These are phyloP conservation scores for Mnemiopsis leidyi DNA, from an alignment of 37 sponge, comb jelly and placozoan genomes.

Conservation along the genomic window DNA sequence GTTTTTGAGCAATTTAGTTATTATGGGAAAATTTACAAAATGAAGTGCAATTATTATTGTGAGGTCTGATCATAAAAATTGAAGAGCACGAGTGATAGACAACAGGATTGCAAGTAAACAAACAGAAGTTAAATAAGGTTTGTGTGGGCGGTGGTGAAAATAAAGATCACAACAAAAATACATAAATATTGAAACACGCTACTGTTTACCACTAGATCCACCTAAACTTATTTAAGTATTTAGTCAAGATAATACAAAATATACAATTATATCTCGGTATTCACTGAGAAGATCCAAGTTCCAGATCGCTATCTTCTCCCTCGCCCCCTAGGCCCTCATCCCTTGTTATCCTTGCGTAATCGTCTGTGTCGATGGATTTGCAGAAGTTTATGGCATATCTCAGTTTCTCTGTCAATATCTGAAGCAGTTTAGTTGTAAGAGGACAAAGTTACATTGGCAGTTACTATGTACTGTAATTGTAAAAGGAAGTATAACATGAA, in stretches of 20 bases:
- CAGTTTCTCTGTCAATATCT: slow-evolving; percentile 87
- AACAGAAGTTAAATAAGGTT: too few species aligned
- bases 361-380: slow-evolving; percentile 96
- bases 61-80: too few species aligned
- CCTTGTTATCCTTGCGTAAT: slow-evolving; percentile 87
- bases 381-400: slow-evolving; percentile 95
- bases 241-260: background rate
- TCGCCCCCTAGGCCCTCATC: slow-evolving; percentile 62
- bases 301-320: slow-evolving; percentile 57
- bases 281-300: slow-evolving; percentile 24
- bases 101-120: too few species aligned
- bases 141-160: background rate
- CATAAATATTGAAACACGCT: background rate
- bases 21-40: too few species aligned
- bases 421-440: too few species aligned
- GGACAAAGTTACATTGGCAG: too few species aligned
- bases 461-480: too few species aligned
- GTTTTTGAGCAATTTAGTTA: too few species aligned
- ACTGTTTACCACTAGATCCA: background rate
- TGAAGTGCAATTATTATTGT: too few species aligned
- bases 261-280: background rate
- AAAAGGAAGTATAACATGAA: too few species aligned
- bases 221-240: too few species aligned
- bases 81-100: too few species aligned
- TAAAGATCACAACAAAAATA: background rate